Evolutionary conservation across 1,140 invertebrate genomes (phyloP), one percentile per base, ranked within the genome.

Genomic region (Brachionus rubens): DNA sequence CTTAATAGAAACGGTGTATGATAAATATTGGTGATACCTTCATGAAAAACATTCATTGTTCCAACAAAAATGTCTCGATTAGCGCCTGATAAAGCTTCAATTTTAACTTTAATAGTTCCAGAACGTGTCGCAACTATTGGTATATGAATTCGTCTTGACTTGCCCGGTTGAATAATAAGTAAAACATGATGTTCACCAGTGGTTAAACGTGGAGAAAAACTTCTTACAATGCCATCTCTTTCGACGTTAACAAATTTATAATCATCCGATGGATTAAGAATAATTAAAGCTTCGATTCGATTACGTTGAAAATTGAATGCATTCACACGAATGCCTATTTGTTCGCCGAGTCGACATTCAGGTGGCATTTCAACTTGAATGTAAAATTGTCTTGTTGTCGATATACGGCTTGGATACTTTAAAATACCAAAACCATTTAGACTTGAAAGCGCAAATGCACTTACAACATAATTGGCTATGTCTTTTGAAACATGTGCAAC

Each of bases 201-300:
- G 26, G 40, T 56, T 41, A 76, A 41, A 12, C 24, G 21, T 1
- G 94, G 93, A 90, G 80, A 80, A 79, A 88, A 88, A 40, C 87
- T 87, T 81, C 87, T 87, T 56, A 91, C 92, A 76, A 91, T 90
- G 56, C 94, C 94, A 81, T 92, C 89, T 78, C 91, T 90, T 82
- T 94, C 93, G 1, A 98, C 93, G 78, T 95, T 91, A 12, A 98
- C 91, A 81, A n/a, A n/a, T n/a, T n/a, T n/a, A n/a, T n/a, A n/a
- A n/a, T n/a, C n/a, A n/a, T n/a, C n/a, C n/a, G n/a, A 96, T 96
- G 77, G 80, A 65, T 82, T 88, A n/a, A 97, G 85, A 5, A 94
- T 90, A 0, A 97, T 91, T 0, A 91, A 79, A 89, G 5, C 91
- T 92, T 85, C 92, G 90, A 65, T 46, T 10, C 46, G 75, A 41